Conservation (phyloP, 2,113 vertebrate species). For the Scartelaos histophorus region DNA sequence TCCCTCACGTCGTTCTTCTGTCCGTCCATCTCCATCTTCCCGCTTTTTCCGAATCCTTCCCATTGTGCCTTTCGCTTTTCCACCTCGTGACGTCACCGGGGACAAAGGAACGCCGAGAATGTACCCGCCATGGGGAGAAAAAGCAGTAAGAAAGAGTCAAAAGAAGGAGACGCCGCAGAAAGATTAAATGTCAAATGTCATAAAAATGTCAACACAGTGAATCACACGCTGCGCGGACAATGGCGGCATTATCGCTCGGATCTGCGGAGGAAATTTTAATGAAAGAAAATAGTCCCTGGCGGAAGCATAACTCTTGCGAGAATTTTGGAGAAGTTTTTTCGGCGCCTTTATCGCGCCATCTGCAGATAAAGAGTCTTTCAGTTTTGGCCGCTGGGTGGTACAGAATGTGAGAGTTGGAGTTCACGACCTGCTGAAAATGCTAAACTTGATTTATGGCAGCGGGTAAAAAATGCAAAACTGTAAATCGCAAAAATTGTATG, state of each 20-base stretch:
- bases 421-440: neutral
- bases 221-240: conserved; percentile 6
- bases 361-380: conserved; percentile 4
- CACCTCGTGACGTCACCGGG: conserved; percentile 74
- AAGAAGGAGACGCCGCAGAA: conserved; percentile 16
- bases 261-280: neutral
- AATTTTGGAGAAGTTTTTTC: neutral
- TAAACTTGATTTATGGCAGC: neutral
- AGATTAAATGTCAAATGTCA: conserved; percentile 42
- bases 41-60: conserved; percentile 62
- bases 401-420: neutral
- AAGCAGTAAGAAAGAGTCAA: conserved; percentile 39
- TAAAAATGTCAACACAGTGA: conserved; percentile 32
- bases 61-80: conserved; percentile 68
- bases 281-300: neutral
- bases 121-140: conserved; percentile 48
- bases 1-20: conserved; percentile 29
- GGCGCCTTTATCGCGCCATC: conserved; percentile 7
- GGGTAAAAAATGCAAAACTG: too few species aligned
- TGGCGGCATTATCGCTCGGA: neutral
- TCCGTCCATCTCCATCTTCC: conserved; percentile 44
- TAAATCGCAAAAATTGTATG: too few species aligned
- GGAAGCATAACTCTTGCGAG: conserved; percentile 1
- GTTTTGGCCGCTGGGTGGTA: neutral
- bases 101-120: conserved; percentile 72